phyloP scores from a whole-genome alignment of 2,113 vertebrate genomes.

The Dendrocopos noguchii region DNA sequence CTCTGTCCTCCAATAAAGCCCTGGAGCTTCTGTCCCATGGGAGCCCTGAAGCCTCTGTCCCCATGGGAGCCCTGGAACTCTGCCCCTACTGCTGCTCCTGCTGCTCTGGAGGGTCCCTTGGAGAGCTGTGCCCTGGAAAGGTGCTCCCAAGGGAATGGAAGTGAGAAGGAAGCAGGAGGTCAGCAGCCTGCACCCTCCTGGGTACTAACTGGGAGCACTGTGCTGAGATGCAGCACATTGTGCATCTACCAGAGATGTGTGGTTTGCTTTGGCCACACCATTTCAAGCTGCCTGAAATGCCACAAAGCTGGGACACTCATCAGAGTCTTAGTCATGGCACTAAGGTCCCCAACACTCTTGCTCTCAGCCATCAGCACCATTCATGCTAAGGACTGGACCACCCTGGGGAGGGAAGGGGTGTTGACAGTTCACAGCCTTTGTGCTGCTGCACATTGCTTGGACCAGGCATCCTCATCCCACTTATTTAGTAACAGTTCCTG shows the following conservation, averaged over 20 bases:
- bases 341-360: fast-evolving
- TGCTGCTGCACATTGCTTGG: fast-evolving
- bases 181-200: not conserved
- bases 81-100: not conserved
- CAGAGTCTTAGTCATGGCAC: not conserved
- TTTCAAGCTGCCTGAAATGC: not conserved
- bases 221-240: fast-evolving
- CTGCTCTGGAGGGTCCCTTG: not conserved
- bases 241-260: not conserved
- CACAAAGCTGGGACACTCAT: not conserved
- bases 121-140: not conserved
- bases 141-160: not conserved
- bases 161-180: not conserved
- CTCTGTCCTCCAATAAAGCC: not conserved
- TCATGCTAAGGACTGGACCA: no score
- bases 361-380: not conserved
- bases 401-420: not conserved
- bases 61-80: not conserved
- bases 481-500: not conserved
- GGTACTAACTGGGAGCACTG: fast-evolving
- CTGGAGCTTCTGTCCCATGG: not conserved
- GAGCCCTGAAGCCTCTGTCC: not conserved
- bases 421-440: not conserved
- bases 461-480: not conserved
- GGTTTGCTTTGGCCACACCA: not conserved